Evolutionary conservation across 2,113 vertebrate species (phyloP).

Genomic region (Percina caprodes): DNA sequence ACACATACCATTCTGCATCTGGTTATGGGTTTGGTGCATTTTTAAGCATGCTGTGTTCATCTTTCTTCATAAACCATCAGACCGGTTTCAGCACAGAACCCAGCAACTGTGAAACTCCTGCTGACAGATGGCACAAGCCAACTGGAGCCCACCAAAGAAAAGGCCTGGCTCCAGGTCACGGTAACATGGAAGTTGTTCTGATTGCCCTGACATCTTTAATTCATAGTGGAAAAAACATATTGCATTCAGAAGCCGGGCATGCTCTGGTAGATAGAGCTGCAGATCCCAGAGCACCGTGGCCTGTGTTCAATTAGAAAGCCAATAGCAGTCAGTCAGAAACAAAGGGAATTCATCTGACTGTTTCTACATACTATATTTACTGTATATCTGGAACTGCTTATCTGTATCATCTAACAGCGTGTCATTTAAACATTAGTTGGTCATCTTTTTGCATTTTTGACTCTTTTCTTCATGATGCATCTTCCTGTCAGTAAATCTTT

Average conservation of each 20-base stretch:
- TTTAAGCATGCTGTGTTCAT: neutral
- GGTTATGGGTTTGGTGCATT: slow-evolving; percentile 2
- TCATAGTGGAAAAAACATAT: slow-evolving; percentile 60
- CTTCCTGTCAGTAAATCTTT: neutral
- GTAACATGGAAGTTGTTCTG: slow-evolving; percentile 32
- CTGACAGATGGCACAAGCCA: slow-evolving; percentile 9
- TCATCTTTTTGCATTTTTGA: neutral
- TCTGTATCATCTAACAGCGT: neutral
- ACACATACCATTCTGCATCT: neutral
- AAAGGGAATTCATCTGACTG: neutral
- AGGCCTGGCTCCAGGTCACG: neutral
- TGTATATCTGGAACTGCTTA: neutral
- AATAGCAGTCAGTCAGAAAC: neutral
- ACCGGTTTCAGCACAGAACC: neutral
- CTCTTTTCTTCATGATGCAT: neutral
- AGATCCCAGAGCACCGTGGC: slow-evolving; percentile 24
- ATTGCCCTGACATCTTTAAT: slow-evolving; percentile 62
- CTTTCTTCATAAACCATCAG: slow-evolving; percentile 1
- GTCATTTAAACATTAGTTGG: neutral
- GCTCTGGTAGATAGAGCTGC: slow-evolving; percentile 33
- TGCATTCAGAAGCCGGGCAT: slow-evolving; percentile 21
- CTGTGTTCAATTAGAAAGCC: slow-evolving; percentile 23
- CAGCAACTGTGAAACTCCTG: neutral
- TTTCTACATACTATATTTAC: neutral
- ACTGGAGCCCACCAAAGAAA: slow-evolving; percentile 22